A percentile compares a stretch with the other conserved stretches of the same genome.
Evolutionary conservation across 2,888 invertebrate species (phyloP).

Genomic region (Heliconius sara): DNA sequence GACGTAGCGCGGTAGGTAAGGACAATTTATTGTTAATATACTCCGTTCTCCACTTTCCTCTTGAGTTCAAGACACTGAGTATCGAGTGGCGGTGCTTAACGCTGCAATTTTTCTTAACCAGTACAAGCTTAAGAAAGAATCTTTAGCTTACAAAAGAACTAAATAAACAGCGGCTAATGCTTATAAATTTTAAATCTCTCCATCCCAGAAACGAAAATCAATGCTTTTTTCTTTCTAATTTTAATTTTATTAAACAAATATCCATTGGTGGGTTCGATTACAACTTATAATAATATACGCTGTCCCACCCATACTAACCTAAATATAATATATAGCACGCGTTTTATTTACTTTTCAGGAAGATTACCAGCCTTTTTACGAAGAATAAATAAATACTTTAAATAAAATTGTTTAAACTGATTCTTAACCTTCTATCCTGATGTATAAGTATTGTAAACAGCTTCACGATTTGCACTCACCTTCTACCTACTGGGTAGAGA

Average conservation of each 20-base stretch:
- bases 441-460: too few relatives aligned
- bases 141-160: too few relatives aligned
- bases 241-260: too few relatives aligned
- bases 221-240: too few relatives aligned
- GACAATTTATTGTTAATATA: background rate
- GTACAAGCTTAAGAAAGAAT: background rate
- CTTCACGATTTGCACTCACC: too few relatives aligned
- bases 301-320: background rate
- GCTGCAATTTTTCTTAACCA: background rate
- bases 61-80: background rate
- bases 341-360: slow-evolving; percentile 52
- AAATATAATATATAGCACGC: background rate
- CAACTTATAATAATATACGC: too few relatives aligned
- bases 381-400: slow-evolving; percentile 17
- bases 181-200: too few relatives aligned
- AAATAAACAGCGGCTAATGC: too few relatives aligned
- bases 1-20: too few relatives aligned
- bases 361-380: slow-evolving; percentile 53
- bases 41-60: background rate
- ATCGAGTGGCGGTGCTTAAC: background rate
- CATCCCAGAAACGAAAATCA: too few relatives aligned
- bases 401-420: background rate
- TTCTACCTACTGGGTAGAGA: too few relatives aligned
- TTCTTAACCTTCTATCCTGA: background rate
- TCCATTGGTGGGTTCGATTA: too few relatives aligned